Conservation (phyloP, 1,140 invertebrate species). For the Apis cerana region DNA sequence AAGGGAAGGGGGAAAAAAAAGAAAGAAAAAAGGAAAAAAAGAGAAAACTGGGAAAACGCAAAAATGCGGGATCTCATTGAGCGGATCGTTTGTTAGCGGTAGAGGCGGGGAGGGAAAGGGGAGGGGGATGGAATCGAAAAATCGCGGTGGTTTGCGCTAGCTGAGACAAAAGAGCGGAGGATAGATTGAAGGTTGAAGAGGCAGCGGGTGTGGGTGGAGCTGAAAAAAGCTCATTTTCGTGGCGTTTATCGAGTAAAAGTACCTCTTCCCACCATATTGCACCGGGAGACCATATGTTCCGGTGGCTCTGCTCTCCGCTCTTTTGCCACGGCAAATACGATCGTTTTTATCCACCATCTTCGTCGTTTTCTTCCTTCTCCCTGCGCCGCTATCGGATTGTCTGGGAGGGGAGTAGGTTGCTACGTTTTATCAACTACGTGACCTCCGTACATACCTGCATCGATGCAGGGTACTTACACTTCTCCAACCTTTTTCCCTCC, state of each 20-base stretch:
- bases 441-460: conserved; percentile 25
- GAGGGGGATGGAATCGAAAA: conserved; percentile 57
- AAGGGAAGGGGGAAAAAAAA: neutral
- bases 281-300: conserved; percentile 61
- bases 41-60: conserved; percentile 19
- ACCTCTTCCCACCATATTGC: conserved; percentile 56
- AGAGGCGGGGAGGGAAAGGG: neutral
- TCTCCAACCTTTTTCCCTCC: conserved; percentile 5
- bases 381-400: neutral
- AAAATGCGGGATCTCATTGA: conserved; percentile 48
- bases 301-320: conserved; percentile 36
- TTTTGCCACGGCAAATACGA: conserved; percentile 47
- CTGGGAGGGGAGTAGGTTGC: conserved; percentile 38
- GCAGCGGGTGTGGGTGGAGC: conserved; percentile 18
- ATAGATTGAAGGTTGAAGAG: conserved; percentile 53
- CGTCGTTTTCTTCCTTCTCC: conserved; percentile 32
- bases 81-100: conserved; percentile 58
- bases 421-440: conserved; percentile 66
- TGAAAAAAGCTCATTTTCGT: conserved; percentile 69
- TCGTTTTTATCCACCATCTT: conserved; percentile 42
- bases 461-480: conserved; percentile 29
- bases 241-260: conserved; percentile 68
- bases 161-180: conserved; percentile 44
- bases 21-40: neutral
- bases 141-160: conserved; percentile 48